Percentiles rank a stretch among this genome's conserved stretches.
Evolutionary conservation across 2,888 invertebrate species (phyloP).

Genomic region (Stenotaenia linearis): DNA sequence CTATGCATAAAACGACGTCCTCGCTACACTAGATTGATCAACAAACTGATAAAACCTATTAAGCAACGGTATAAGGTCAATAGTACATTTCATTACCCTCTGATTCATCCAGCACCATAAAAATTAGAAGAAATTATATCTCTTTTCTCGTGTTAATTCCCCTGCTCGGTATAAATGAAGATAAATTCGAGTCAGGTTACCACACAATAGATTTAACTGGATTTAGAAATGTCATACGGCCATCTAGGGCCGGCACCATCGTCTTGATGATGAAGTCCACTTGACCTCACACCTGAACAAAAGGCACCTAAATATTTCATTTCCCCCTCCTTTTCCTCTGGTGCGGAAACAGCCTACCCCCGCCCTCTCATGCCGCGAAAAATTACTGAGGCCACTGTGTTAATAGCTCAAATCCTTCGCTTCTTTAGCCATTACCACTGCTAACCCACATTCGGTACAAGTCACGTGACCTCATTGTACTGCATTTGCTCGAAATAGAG

Average conservation of each 20-base stretch:
- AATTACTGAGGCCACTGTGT: constrained; percentile 30
- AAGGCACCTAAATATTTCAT: not conserved
- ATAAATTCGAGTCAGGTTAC: not conserved
- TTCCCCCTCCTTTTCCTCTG: not conserved
- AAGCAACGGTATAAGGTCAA: not conserved
- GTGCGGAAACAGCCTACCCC: not conserved
- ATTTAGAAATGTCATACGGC: not conserved
- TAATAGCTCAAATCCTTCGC: constrained; percentile 31
- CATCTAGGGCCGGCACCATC: not conserved
- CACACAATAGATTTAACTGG: not conserved
- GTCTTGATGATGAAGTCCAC: not conserved
- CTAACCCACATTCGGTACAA: constrained; percentile 29
- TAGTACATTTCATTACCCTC: no score
- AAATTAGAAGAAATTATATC: no score
- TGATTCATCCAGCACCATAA: no score
- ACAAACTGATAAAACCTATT: not conserved
- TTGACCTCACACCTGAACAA: constrained; percentile 1
- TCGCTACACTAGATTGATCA: not conserved
- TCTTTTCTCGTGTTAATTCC: not conserved
- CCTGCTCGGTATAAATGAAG: not conserved
- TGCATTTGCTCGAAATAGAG: constrained; percentile 24
- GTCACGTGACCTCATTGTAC: constrained; percentile 29
- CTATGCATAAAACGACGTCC: not conserved
- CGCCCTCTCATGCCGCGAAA: not conserved
- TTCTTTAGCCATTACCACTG: constrained; percentile 26